These are phyloP conservation scores for Grapholita molesta DNA, from an alignment of 1,140 invertebrate genomes.

Conservation along the genomic window DNA sequence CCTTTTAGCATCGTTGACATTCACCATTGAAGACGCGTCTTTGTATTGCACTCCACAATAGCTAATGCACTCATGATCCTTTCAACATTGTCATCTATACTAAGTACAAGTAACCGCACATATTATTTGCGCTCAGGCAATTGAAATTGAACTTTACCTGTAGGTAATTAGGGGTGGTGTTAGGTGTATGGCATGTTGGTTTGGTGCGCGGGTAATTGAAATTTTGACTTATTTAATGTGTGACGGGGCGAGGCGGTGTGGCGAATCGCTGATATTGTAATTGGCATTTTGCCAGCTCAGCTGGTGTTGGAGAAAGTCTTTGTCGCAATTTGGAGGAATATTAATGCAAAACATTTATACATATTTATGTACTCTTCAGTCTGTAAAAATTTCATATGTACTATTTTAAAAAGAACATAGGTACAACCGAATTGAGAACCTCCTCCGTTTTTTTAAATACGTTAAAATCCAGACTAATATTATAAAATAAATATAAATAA, in stretches of 20 bases:
- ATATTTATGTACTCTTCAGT: no score
- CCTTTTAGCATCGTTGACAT: slow-evolving; percentile 59
- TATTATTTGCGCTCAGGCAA: slow-evolving; percentile 1
- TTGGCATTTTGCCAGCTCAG: slow-evolving; percentile 34
- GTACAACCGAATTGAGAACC: no score
- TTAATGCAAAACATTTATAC: not conserved
- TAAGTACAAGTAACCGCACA: slow-evolving; percentile 47
- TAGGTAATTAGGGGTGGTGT: slow-evolving; percentile 13
- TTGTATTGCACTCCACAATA: slow-evolving; percentile 49
- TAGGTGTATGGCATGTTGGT: slow-evolving; percentile 23
- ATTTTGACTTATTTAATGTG: slow-evolving; percentile 70
- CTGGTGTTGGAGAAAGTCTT: slow-evolving; percentile 34
- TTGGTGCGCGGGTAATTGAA: slow-evolving; percentile 55
- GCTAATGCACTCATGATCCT: slow-evolving; percentile 70
- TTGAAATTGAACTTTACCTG: slow-evolving; percentile 9
- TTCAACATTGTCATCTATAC: slow-evolving; percentile 65
- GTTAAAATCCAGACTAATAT: no score
- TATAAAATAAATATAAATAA: no score
- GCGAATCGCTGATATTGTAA: slow-evolving; percentile 50
- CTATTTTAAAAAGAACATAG: not conserved
- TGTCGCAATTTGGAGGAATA: not conserved
- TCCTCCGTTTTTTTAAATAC: no score
- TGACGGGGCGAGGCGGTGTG: slow-evolving; percentile 59
- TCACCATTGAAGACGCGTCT: slow-evolving; percentile 44
- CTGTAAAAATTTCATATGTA: no score